Percentiles rank a stretch among this genome's conserved stretches.
Evolutionary conservation across 2,113 vertebrate species (phyloP).

Genomic region (Parus major): DNA sequence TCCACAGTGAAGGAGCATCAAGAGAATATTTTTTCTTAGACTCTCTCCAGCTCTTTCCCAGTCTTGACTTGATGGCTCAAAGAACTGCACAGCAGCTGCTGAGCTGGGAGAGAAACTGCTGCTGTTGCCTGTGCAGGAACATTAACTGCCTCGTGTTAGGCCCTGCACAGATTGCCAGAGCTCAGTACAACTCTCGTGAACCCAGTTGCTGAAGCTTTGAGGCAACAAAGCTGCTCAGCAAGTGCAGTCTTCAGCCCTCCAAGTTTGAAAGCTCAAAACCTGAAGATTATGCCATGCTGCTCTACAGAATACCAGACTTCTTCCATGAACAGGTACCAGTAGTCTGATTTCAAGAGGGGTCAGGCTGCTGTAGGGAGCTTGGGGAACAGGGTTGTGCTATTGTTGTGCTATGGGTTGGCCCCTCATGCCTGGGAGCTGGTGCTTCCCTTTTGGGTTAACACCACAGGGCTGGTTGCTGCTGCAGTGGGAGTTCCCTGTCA

Average conservation of each 20-base stretch:
- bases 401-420: not conserved
- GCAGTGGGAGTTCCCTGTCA: not conserved
- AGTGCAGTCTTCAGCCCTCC: not conserved
- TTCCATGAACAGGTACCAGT: not conserved
- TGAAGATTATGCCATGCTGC: not conserved
- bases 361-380: not conserved
- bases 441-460: not conserved
- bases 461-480: not conserved
- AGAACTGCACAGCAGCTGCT: not conserved
- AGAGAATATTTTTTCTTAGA: not conserved
- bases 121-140: not conserved
- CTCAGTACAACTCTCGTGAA: not conserved
- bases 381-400: not conserved
- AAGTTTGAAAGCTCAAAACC: not conserved
- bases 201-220: not conserved
- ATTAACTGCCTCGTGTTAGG: not conserved
- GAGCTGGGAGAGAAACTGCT: not conserved
- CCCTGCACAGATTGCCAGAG: not conserved
- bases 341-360: not conserved
- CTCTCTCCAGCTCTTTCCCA: too few species aligned
- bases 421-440: not conserved
- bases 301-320: not conserved
- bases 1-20: not conserved
- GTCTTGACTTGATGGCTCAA: not conserved
- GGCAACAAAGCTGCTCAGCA: not conserved